Conservation (phyloP, 1,140 invertebrate genomes). For the Magallana ariakensis region DNA sequence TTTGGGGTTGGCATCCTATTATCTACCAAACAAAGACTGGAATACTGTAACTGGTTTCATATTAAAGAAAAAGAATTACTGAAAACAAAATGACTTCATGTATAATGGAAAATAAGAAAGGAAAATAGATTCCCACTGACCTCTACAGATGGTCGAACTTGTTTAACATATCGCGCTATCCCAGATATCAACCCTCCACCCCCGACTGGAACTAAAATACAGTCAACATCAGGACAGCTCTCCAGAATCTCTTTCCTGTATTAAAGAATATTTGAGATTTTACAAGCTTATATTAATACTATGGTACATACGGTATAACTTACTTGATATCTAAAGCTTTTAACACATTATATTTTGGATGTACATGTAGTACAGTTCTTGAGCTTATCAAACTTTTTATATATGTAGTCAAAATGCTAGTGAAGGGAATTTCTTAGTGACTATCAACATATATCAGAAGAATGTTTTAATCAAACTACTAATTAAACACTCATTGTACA, state of each 20-base stretch:
- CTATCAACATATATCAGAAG: too few species aligned
- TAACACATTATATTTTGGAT: too few species aligned
- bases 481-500: too few species aligned
- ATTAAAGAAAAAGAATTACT: not conserved
- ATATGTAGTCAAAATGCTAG: too few species aligned
- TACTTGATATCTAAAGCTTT: too few species aligned
- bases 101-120: not conserved
- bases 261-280: not conserved
- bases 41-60: not conserved
- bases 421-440: too few species aligned
- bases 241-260: slow-evolving; percentile 63
- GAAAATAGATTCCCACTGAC: slow-evolving; percentile 20
- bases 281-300: too few species aligned
- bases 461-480: too few species aligned
- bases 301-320: too few species aligned
- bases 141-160: slow-evolving; percentile 59
- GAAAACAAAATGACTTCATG: not conserved
- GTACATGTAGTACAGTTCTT: too few species aligned
- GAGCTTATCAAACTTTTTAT: too few species aligned
- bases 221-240: slow-evolving; percentile 60
- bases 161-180: slow-evolving; percentile 64
- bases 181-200: slow-evolving; percentile 66
- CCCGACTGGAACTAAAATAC: slow-evolving; percentile 65
- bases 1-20: slow-evolving; percentile 63
- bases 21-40: slow-evolving; percentile 43